Evolutionary conservation across 2,888 invertebrate species (phyloP), one percentile per base, ranked within the genome.

Genomic region (Morpho deidamia): DNA sequence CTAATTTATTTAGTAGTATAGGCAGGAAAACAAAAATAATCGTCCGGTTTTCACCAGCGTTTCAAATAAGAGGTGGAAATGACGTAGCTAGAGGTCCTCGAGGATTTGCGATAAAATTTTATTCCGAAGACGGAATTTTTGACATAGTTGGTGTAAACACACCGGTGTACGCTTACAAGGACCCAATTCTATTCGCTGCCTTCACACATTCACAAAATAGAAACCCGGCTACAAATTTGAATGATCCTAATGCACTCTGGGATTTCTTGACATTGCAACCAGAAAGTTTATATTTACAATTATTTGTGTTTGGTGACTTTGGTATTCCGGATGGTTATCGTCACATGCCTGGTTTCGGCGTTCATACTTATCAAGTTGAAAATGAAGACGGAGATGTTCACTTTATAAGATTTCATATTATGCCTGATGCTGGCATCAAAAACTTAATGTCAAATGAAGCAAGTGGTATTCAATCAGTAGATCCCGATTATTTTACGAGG

Each of bases 301-400:
- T 98, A 68, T 7, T 33, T 0, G 5, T 44, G 11, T 98, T 97
- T 77, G 92, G 95, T 32, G 98, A 98, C 81, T 93, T 98, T 69
- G 98, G 98, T 41, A 96, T 96, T 64, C 98, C 98, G 4, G 96
- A 98, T 81, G 97, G 98, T 11, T 94, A 93, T 82, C 92, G 97
- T 47, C 94, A 94, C 77, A 98, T 99, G 98, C 96, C 98, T 74
- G 98, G 98, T 39, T 98, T 97, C 72, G 97, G 97, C 7, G 96
- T 96, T 0, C 98, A 98, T 76, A 97, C 98, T 0, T 99, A 96
- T 79, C 97, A 97, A 76, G 78, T 97, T 61, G 92, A 98, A 5
- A 98, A 98, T 82, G 91, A 90, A 8, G 90, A 93, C 50, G 93
- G 94, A 0, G 92, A 94, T 44, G 84, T 92, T 1, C 91, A 95